Conservation (phyloP, 1,140 invertebrate species). For the roundworm (Caenorhabditis elegans) region WBcel235 BX284603.4:5301501-5302000, state of each 20-base stretch:
- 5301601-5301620: background rate
- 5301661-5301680: background rate
- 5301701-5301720: background rate
- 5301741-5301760: background rate
- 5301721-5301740: background rate
- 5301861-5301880: background rate
- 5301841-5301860: background rate
- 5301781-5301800: background rate
- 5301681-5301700: background rate
- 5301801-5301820: background rate
- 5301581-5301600: background rate
- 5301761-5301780: background rate
- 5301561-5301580: background rate
- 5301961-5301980: too few relatives aligned
- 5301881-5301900: background rate
- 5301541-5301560: background rate
- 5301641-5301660: background rate
- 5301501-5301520: background rate
- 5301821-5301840: background rate
- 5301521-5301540: background rate
- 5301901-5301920: too few relatives aligned
- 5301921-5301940: too few relatives aligned
- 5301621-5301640: background rate
- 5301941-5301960: too few relatives aligned
- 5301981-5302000: too few relatives aligned